These are phyloP conservation scores for Drosophila parthenogenetica DNA, from an alignment of 2,888 invertebrate genomes.

Conservation along the genomic window DNA sequence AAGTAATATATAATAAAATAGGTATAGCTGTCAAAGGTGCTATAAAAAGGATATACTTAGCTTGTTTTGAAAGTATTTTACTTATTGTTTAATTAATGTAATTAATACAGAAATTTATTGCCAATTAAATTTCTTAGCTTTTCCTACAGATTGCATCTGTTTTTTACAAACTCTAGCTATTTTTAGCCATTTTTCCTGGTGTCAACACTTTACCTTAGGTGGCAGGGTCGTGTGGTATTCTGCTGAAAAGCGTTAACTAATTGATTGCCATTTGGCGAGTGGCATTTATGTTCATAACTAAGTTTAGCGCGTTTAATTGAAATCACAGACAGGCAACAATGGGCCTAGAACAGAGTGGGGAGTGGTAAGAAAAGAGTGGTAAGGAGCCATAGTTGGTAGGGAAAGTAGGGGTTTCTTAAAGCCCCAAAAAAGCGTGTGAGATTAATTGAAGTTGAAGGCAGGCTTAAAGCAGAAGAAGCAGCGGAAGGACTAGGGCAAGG, in stretches of 20 bases:
- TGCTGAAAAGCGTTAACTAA: slow-evolving; percentile 66
- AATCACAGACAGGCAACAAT: slow-evolving; percentile 62
- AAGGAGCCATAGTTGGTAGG: background rate
- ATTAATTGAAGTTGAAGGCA: slow-evolving; percentile 43
- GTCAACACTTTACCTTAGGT: too few species aligned
- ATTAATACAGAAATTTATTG: too few species aligned
- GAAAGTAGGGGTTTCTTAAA: slow-evolving; percentile 2
- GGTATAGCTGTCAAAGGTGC: too few species aligned
- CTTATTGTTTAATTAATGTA: too few species aligned
- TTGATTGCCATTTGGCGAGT: slow-evolving; percentile 76
- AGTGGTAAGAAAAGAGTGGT: background rate
- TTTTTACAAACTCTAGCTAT: too few species aligned
- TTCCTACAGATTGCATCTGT: too few species aligned
- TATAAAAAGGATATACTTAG: too few species aligned
- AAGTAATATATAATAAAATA: too few species aligned
- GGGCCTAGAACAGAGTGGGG: background rate
- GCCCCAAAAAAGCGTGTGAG: slow-evolving; percentile 49
- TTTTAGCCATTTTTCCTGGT: too few species aligned
- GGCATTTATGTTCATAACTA: slow-evolving; percentile 77
- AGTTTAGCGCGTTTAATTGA: slow-evolving; percentile 67
- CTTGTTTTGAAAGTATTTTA: too few species aligned
- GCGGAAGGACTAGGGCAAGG: slow-evolving; percentile 1
- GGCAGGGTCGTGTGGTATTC: too few species aligned
- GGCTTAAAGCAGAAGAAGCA: background rate
- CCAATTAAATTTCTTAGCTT: too few species aligned